These are phyloP conservation scores for Trichechus manatus DNA, from an alignment of 2,113 vertebrate species.

Conservation along the genomic window DNA sequence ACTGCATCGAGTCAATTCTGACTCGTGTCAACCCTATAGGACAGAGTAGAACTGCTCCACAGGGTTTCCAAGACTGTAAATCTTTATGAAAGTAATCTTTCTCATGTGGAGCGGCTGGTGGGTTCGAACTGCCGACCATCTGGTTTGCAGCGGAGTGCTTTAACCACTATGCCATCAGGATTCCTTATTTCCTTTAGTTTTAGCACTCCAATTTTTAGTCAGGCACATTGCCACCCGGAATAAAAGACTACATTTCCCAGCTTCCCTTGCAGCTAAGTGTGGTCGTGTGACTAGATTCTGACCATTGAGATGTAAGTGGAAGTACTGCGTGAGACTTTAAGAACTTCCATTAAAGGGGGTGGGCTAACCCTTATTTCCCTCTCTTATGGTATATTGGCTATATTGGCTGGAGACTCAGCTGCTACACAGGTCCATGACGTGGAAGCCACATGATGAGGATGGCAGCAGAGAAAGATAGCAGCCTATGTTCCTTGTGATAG, in stretches of 20 bases:
- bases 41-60: neutral
- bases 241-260: neutral
- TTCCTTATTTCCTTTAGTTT: neutral
- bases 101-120: neutral
- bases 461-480: neutral
- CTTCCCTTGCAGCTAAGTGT: neutral
- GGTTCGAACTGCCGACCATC: neutral
- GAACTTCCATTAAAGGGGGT: neutral
- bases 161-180: neutral
- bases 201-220: neutral
- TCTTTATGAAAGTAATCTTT: neutral
- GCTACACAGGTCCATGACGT: neutral
- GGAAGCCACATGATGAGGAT: neutral
- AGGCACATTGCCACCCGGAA: neutral
- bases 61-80: neutral
- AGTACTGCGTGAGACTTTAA: neutral
- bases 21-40: neutral
- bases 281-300: neutral
- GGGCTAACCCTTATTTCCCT: neutral
- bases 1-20: neutral
- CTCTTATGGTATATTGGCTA: neutral
- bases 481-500: neutral
- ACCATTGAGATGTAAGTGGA: neutral
- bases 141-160: neutral
- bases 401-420: no score